Evolutionary conservation across 2,797 vertebrate genomes (phyloP).

Genomic region (Pangasius sanitwongsei): DNA sequence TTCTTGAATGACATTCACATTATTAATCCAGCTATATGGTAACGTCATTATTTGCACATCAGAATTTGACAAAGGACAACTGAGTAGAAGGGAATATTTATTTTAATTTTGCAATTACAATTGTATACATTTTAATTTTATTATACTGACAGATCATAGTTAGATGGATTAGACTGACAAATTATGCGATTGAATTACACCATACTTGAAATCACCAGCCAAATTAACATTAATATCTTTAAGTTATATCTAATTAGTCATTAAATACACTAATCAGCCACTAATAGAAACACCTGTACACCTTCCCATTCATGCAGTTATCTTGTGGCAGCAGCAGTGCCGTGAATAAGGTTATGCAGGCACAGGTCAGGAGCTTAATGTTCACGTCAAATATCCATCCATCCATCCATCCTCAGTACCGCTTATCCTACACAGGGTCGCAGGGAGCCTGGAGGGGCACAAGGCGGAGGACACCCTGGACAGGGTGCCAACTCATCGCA

Average conservation of each 20-base stretch:
- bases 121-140: neutral
- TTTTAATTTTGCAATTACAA: neutral
- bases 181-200: neutral
- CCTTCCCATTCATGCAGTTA: neutral
- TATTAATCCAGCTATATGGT: neutral
- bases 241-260: neutral
- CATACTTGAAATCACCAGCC: neutral
- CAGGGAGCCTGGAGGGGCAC: too few species aligned
- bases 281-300: neutral
- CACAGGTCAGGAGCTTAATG: too few species aligned
- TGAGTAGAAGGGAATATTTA: neutral
- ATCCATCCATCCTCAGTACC: too few species aligned
- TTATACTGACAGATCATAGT: neutral
- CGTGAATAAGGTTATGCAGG: too few species aligned
- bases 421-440: too few species aligned
- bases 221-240: neutral
- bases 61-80: neutral
- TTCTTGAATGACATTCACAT: neutral
- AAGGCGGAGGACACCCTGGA: too few species aligned
- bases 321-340: too few species aligned
- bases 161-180: neutral
- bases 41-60: too few species aligned
- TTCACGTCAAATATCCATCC: too few species aligned
- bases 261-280: neutral
- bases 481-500: too few species aligned